Base-by-base conservation (phyloP, 2,797 vertebrate genomes). In the Capromys pilorides region DNA sequence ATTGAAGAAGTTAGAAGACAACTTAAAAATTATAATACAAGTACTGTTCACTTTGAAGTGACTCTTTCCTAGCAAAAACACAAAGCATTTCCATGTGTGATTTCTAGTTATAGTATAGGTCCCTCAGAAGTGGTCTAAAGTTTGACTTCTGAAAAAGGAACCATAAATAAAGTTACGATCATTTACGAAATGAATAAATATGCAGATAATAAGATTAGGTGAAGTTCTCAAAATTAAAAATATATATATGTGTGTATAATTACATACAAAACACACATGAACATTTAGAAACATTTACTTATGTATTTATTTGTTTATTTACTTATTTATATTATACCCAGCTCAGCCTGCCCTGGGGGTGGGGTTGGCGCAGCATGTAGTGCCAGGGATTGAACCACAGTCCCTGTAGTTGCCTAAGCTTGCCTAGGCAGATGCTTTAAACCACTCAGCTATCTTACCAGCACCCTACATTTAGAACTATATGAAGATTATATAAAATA, bases 1-100 rank as follows among this genome's bases (percentile, higher is more conserved):
- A 45, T 45, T 45, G 45, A 45, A 8, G 45, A 45, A 45, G 45
- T 45, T 45, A 95, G 86, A 95, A 95, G 87, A 87, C 26, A 26
- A n/a, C 90, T 95, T 71, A 45, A 88, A 94, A 80, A 90, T 79
- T 66, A 71, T 28, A 86, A 51, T 51, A 86, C 59, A 90, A 51
- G 18, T 5, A 67, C 59, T 81, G 18, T 2, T 92, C 91, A 26
- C 85, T 91, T 91, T 81, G 51, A 85, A 95, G 51, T 54, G 54
- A 75, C 54, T 83, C 86, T 93, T 88, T 89, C 31, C 22, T 59
- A 14, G 24, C 12, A 66, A 36, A 61, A 95, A 90, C 31, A 93
- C 82, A 96, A 94, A 84, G 31, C 45, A 57, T 92, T 91, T 96
- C 94, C 67, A 91, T 49, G 79, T 28, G 5, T 79, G 51, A 67